Conservation (phyloP, 2,113 vertebrate species). For the Macquaria ambigua region DNA sequence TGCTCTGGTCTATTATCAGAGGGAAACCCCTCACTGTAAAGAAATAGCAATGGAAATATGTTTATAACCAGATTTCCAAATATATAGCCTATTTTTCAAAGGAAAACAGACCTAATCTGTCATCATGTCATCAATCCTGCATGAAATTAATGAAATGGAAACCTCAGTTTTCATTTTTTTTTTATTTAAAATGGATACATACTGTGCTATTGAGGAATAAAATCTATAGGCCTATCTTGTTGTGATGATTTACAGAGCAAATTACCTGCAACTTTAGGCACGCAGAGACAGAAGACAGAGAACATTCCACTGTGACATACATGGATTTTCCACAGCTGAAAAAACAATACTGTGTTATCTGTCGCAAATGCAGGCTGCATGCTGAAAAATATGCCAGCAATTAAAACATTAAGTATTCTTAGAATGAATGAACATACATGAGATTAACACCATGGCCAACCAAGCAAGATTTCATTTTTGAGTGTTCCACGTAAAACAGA, state of each 20-base stretch:
- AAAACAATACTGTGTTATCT: constrained; percentile 56
- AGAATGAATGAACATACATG: constrained; percentile 1
- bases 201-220: not conserved
- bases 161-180: not conserved
- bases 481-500: not conserved
- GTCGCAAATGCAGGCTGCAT: constrained; percentile 11
- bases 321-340: constrained; percentile 53
- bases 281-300: constrained; percentile 35
- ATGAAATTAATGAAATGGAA: not conserved
- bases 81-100: not conserved
- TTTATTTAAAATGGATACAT: not conserved
- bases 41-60: not conserved
- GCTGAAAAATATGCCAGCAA: not conserved
- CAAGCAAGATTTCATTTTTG: not conserved
- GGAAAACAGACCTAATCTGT: not conserved
- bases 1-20: constrained; percentile 21
- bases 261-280: constrained; percentile 29
- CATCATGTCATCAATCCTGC: not conserved
- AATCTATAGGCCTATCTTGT: not conserved
- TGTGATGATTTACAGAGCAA: constrained; percentile 1
- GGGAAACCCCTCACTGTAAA: constrained; percentile 16
- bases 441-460: not conserved
- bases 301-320: constrained; percentile 59
- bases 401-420: constrained; percentile 19
- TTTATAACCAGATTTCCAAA: not conserved